Base-by-base conservation (phyloP, 2,888 invertebrate genomes). In the Loripinus fragilis region DNA sequence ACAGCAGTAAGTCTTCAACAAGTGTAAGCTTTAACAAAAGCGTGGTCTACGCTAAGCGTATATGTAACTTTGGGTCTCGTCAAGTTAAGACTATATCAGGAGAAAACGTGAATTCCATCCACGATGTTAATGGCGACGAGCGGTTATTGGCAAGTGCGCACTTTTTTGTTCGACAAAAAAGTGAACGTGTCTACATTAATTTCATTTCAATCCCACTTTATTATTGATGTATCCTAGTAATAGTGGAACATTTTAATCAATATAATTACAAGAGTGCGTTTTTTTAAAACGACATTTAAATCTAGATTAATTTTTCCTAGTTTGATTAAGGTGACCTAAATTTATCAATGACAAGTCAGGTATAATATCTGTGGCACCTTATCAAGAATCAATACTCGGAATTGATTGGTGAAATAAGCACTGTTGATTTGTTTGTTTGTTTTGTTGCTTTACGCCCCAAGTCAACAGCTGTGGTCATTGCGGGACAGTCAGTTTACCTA, bases 11-110 rank as follows among this genome's bases (percentile, higher is more conserved):
- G n/a, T n/a, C n/a, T n/a, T n/a, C n/a, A n/a, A n/a, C n/a, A n/a
- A n/a, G n/a, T n/a, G n/a, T n/a, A n/a, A n/a, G n/a, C n/a, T n/a
- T n/a, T n/a, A n/a, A n/a, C n/a, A n/a, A n/a, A n/a, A n/a, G n/a
- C n/a, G n/a, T n/a, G n/a, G n/a, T n/a, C n/a, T n/a, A n/a, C n/a
- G n/a, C n/a, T n/a, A n/a, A n/a, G n/a, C n/a, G n/a, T n/a, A n/a
- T n/a, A n/a, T 50, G 50, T 7, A n/a, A 50, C n/a, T 50, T 50
- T 50, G 50, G 23, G 17, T n/a, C 50, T 50, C n/a, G 50, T 50
- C 15, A n/a, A 7, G 50, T 10, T 50, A 7, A 15, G 20, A 50
- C 50, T 10, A 17, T n/a, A 50, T 50, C n/a, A 7, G 50, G 5
- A 50, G 50, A 50, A 23, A 50, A 50, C 50, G 50, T 50, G 50